phyloP scores from a whole-genome alignment of 2,888 invertebrate species.

The Mechanitis mazaeus region DNA sequence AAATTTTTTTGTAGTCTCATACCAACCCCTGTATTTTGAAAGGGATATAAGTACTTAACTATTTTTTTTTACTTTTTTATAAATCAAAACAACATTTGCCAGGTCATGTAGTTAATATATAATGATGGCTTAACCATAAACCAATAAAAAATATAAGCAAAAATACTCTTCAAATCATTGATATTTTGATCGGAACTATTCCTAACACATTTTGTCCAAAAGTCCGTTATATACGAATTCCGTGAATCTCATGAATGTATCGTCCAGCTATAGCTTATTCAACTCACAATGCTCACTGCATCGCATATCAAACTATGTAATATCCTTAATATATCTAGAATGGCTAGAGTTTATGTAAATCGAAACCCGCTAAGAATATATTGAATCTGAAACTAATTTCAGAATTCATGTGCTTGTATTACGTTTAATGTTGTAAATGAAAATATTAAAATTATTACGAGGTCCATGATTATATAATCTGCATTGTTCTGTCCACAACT shows the following conservation, averaged over 20 bases:
- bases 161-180: too few relatives aligned
- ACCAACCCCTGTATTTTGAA: too few relatives aligned
- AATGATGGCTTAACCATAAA: too few relatives aligned
- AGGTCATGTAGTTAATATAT: too few relatives aligned
- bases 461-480: too few relatives aligned
- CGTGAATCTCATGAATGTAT: conserved; percentile 29
- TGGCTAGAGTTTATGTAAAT: conserved; percentile 69
- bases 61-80: too few relatives aligned
- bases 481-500: too few relatives aligned
- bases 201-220: not conserved
- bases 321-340: conserved; percentile 67
- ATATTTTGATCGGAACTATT: too few relatives aligned
- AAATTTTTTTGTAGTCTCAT: too few relatives aligned
- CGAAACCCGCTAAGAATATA: conserved; percentile 64
- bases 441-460: not conserved
- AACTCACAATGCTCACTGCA: conserved; percentile 40
- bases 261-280: conserved; percentile 37
- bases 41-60: too few relatives aligned
- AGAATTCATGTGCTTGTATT: conserved; percentile 29
- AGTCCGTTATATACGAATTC: conserved; percentile 20
- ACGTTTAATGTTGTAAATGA: conserved; percentile 7
- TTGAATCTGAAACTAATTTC: conserved; percentile 42
- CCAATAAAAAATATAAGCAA: too few relatives aligned
- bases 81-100: too few relatives aligned
- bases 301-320: conserved; percentile 60